These are phyloP conservation scores for Stictocephala bisonia DNA, from an alignment of 2,888 invertebrate genomes.

Conservation along the genomic window DNA sequence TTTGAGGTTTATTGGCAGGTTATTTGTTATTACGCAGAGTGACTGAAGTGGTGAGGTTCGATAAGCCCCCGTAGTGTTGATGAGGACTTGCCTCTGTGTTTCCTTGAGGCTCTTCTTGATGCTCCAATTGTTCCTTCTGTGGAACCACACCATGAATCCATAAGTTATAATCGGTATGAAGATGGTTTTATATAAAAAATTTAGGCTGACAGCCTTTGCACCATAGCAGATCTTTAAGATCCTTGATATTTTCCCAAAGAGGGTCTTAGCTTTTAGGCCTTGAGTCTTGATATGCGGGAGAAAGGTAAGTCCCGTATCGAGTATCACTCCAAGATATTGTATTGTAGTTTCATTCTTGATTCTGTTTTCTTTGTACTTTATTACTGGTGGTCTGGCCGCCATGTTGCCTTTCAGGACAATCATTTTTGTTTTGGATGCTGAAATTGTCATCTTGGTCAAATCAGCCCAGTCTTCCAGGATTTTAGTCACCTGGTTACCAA, in stretches of 20 bases:
- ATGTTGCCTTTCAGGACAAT: background rate
- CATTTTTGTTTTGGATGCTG: background rate
- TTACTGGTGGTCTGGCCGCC: background rate
- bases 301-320: background rate
- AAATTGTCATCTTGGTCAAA: background rate
- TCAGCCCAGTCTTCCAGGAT: background rate
- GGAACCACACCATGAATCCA: background rate
- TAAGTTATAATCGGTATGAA: background rate
- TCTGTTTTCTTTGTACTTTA: background rate
- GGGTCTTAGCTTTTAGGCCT: background rate
- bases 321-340: background rate
- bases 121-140: background rate
- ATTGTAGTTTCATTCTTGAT: background rate
- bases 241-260: conserved; percentile 4
- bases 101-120: background rate
- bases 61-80: background rate
- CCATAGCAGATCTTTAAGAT: background rate
- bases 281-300: background rate
- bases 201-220: background rate
- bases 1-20: background rate
- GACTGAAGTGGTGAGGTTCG: background rate
- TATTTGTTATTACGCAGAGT: background rate
- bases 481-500: background rate
- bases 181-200: background rate
- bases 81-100: background rate